phyloP scores from a whole-genome alignment of 92 coral and sea anemone genomes.

The Umimayanthus chanpuru region DNA sequence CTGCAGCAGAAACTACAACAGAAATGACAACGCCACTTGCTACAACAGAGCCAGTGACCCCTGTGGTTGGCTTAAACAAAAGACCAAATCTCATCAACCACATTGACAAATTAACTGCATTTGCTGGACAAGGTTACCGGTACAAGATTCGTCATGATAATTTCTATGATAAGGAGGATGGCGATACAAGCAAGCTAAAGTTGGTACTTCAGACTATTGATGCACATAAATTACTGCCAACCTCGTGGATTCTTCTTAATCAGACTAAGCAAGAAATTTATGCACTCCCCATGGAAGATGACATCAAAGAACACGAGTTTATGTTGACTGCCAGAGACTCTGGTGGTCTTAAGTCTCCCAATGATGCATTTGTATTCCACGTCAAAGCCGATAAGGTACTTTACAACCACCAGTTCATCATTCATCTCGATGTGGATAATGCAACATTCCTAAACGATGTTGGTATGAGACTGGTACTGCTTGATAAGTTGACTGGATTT shows the following conservation, averaged over 20 bases:
- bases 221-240: conserved; percentile 47
- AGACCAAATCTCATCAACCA: conserved; percentile 48
- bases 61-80: conserved; percentile 12
- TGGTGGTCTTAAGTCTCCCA: conserved; percentile 57
- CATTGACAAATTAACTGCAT: conserved; percentile 48
- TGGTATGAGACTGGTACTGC: conserved; percentile 65
- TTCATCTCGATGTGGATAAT: conserved; percentile 66
- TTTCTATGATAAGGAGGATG: conserved; percentile 81
- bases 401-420: conserved; percentile 70
- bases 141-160: conserved; percentile 66
- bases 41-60: conserved; percentile 6
- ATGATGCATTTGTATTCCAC: conserved; percentile 69
- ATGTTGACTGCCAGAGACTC: conserved; percentile 74
- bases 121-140: conserved; percentile 60
- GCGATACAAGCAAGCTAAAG: conserved; percentile 63
- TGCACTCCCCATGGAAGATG: conserved; percentile 65
- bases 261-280: conserved; percentile 64
- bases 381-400: conserved; percentile 61
- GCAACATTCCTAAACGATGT: conserved; percentile 76
- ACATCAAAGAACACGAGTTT: conserved; percentile 62
- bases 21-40: background rate
- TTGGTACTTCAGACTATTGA: conserved; percentile 60
- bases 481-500: conserved; percentile 69
- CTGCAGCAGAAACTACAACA: conserved; percentile 26
- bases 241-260: conserved; percentile 81